Evolutionary conservation across 1,140 invertebrate genomes (phyloP), one percentile per base, ranked within the genome.

Genomic region (Idris sp.): DNA sequence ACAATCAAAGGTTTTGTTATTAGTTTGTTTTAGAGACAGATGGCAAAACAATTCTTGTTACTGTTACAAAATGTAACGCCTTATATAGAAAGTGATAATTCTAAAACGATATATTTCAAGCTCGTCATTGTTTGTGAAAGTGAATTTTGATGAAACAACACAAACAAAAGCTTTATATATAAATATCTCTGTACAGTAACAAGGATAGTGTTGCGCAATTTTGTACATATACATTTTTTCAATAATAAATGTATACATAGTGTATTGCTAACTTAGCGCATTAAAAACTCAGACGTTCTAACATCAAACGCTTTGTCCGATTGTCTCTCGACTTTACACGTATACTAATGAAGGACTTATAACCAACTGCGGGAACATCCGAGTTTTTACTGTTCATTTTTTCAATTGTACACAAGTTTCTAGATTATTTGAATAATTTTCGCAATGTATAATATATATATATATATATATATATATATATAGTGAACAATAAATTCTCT

Each of bases 401-500:
- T n/a, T 56, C 9, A 56, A 72, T 62, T 72, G 58, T 72, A 72
- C 67, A 48, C 49, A 48, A 26, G n/a, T n/a, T 22, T n/a, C 54
- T 72, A 61, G 67, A 46, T 46, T 54, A 54, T 35, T 62, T 62
- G 13, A n/a, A n/a, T n/a, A 51, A 56, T 18, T 5, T 56, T 56
- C 56, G 49, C 67, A 62, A 72, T 72, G 67, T 72, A 72, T 41
- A 38, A 62, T n/a, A n/a, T n/a, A n/a, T n/a, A n/a, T n/a, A n/a
- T n/a, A n/a, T n/a, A n/a, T n/a, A n/a, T n/a, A n/a, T n/a, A n/a
- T n/a, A n/a, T n/a, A n/a, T n/a, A n/a, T n/a, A n/a, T 62, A 72
- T 72, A 72, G 67, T 62, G 38, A n/a, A 62, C 40, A 72, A 72
- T 72, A 72, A 72, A 72, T 62, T 28, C 49, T 72, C 18, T 53